phyloP scores from a whole-genome alignment of 2,888 invertebrate species.

The Biston stratarius region DNA sequence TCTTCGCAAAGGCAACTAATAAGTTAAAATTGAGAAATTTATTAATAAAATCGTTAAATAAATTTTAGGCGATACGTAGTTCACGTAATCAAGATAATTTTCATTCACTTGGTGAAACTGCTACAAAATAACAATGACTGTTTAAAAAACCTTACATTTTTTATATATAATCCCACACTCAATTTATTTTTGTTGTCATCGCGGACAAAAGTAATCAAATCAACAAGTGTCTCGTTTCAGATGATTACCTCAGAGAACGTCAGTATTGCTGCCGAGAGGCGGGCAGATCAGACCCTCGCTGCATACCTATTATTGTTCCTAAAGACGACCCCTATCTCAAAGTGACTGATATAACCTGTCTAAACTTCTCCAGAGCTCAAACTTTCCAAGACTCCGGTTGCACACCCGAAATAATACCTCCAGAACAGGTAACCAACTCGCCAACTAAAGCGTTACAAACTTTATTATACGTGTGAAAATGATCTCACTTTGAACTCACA shows the following conservation, averaged over 20 bases:
- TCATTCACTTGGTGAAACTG: no score
- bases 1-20: no score
- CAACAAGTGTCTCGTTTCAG: conserved; percentile 53
- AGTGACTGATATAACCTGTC: conserved; percentile 70
- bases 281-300: conserved; percentile 59
- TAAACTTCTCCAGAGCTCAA: conserved; percentile 74
- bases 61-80: no score
- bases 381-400: conserved; percentile 74
- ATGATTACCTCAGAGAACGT: conserved; percentile 60
- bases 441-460: conserved; percentile 38
- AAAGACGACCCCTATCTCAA: conserved; percentile 72
- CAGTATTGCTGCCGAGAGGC: conserved; percentile 63
- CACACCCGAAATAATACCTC: conserved; percentile 59
- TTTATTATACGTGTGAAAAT: conserved; percentile 53
- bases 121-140: no score
- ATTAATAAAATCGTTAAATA: no score
- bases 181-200: conserved; percentile 1
- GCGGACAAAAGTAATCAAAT: conserved; percentile 22
- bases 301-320: conserved; percentile 68
- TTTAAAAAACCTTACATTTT: no score
- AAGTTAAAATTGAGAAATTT: no score
- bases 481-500: conserved; percentile 49
- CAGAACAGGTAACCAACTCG: conserved; percentile 64
- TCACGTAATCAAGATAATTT: no score
- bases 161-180: no score